Base-by-base conservation (phyloP, 2,113 vertebrate genomes). In the Rousettus leschenaultii region DNA sequence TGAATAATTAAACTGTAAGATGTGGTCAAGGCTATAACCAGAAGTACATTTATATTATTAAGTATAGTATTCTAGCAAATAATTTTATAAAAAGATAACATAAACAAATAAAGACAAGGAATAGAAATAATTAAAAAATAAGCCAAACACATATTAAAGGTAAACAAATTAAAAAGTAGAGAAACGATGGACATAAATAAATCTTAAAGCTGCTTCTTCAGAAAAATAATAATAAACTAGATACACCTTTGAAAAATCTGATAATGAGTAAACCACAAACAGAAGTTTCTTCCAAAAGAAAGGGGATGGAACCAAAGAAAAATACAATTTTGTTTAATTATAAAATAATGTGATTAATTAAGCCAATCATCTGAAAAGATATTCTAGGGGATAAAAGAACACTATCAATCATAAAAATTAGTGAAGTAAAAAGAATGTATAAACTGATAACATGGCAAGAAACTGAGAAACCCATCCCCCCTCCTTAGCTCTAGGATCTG, bases 161-260 rank as follows among this genome's bases (percentile, higher is more conserved):
- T 85, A 83, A 84, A 73, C 30, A 80, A 91, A 53, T 59, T 59
- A 63, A 5, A 80, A 91, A 14, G 66, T 40, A 89, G 40, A 93
- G 19, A 88, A 94, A 75, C 45, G 86, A 86, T 35, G 14, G 35
- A 40, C 90, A 70, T 88, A 88, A 92, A 63, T 74, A 84, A 89
- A 90, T 68, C 30, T 57, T 40, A 75, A 51, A 8, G 63, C 73
- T 90, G 40, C 33, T 15, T 80, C 65, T 85, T 95, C 38, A 68
- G 70, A 51, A 97, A 82, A 82, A 55, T 21, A 61, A 45, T 48
- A 35, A 30, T 78, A 53, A 92, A 40, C 26, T 43, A 77, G 53
- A 53, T 66, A 96, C 82, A 78, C 38, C 24, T 74, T 51, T 80
- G 63, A 70, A 12, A 93, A 88, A 59, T 43, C 45, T 71, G 51